phyloP scores from a whole-genome alignment of 2,113 vertebrate genomes.

The Euleptes europaea region DNA sequence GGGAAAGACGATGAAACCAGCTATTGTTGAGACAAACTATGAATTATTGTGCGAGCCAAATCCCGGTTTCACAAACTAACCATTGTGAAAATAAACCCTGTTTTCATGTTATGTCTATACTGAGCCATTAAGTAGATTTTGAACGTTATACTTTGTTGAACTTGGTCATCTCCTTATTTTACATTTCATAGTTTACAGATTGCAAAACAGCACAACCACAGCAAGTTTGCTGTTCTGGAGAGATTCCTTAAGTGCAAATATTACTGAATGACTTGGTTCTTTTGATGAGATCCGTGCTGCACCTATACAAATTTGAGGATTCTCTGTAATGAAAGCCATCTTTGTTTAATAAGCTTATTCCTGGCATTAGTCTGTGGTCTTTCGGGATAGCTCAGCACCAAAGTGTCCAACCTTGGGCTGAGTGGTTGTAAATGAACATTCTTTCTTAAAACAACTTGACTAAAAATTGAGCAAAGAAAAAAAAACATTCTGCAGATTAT shows the following conservation, averaged over 20 bases:
- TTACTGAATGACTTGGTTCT: neutral
- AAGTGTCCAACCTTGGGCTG: slow-evolving; percentile 14
- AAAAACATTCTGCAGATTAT: neutral
- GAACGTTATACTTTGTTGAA: neutral
- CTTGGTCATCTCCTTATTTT: neutral
- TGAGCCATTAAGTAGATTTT: neutral
- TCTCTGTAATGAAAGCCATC: slow-evolving; percentile 42
- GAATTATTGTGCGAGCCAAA: too few relatives aligned
- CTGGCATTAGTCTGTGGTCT: slow-evolving; percentile 29
- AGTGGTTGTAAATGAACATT: slow-evolving; percentile 7
- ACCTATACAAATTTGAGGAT: slow-evolving; percentile 14
- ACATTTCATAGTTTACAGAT: neutral
- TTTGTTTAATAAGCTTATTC: slow-evolving; percentile 48
- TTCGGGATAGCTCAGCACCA: slow-evolving; percentile 2
- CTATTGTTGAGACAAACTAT: too few relatives aligned
- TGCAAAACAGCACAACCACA: neutral
- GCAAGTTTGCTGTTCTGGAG: slow-evolving; percentile 19
- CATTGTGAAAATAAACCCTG: too few relatives aligned
- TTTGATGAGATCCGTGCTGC: neutral
- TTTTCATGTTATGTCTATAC: too few relatives aligned
- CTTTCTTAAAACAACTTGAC: slow-evolving; percentile 17
- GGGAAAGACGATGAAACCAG: too few relatives aligned
- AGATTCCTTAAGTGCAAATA: slow-evolving; percentile 12
- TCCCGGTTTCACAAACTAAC: too few relatives aligned
- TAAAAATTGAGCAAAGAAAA: neutral